Base-by-base conservation (phyloP, 2,113 vertebrate species). In the Gnathonemus echidnorhynchus region DNA sequence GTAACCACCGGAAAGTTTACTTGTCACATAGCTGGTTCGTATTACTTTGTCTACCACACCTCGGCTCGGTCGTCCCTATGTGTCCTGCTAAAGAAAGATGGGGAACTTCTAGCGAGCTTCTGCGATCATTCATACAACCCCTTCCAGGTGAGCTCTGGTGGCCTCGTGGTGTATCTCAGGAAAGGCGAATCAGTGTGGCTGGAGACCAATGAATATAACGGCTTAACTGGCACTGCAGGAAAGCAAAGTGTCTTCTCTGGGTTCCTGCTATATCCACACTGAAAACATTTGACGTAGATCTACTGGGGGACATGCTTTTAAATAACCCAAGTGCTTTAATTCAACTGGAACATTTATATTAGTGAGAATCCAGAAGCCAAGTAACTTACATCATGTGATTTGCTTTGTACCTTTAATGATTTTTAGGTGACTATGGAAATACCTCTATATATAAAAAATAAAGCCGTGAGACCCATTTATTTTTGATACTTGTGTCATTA, bases 221-320 rank as follows among this genome's bases (percentile, higher is more conserved):
- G 95, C 90, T 96, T 98, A 95, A 94, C 96, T 92, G 97, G 95
- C 77, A 93, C 77, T 0, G 77, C 46, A 2, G 91, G 35, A 66
- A 95, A 94, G 0, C 94, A 95, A 92, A 97, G 96, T 3, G 35
- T 97, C 91, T 98, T 98, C 94, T 97, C 97, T 0, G 97, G 97
- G 7, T 97, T 98, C 91, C 94, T 97, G 92, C 93, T 98, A 31
- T 96, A 96, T 77, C 94, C 95, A 0, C 95, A 97, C 88, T 98
- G 89, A 94, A 10, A 62, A 24, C 0, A 15, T 2, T 27, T 27
- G 56, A 8, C 24, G 56, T 3, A 66, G n/a, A 27, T 70, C 1
- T 31, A 31, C n/a, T 31, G n/a, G 10, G n/a, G 62, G 62, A 70
- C n/a, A 70, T 13, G n/a, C 9, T 80, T 80, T 42, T 19, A 42